Base-by-base conservation (phyloP, 2,113 vertebrate species). In the Phalacrocorax pelagicus region DNA sequence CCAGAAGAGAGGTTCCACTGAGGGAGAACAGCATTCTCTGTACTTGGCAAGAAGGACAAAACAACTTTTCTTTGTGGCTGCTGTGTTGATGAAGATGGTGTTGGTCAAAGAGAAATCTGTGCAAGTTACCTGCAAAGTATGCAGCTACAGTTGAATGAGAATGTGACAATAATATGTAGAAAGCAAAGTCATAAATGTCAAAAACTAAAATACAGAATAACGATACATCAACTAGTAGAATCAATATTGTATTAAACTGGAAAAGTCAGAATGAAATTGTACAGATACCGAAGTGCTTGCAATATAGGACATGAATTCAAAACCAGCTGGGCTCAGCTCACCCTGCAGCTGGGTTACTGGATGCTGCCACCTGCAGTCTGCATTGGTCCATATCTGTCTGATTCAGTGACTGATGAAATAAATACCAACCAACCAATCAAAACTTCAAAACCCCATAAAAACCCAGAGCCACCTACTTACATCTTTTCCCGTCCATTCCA, bases 331-430 rank as follows among this genome's bases (percentile, higher is more conserved):
- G 15, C 7, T 27, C 62, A 17, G 67, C 47, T 74, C 29, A 1
- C 9, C 49, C 51, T 40, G 46, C 62, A 23, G 6, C 5, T 82
- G 78, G 22, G 21, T 42, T 38, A 4, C 81, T 66, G 80, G 57
- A 61, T 96, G 86, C 96, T 97, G 96, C 94, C 96, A 94, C 87
- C 96, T 96, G 61, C 94, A 95, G 96, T 22, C 75, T 24, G 92
- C 71, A 5, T 9, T 6, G 54, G 27, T 65, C 49, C 67, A 6
- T 44, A 36, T 49, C 57, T 4, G 42, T 9, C 27, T 2, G 14
- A 1, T 11, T 23, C 75, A 4, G 15, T 8, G 49, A 5, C 29
- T 4, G 47, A 1, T 58, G 24, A 21, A 4, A 4, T 44, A 47
- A 1, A 19, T 2, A 5, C 29, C 32, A n/a, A 34, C 22, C 14